phyloP scores from a whole-genome alignment of 2,113 vertebrate genomes.

The Serinus canaria region DNA sequence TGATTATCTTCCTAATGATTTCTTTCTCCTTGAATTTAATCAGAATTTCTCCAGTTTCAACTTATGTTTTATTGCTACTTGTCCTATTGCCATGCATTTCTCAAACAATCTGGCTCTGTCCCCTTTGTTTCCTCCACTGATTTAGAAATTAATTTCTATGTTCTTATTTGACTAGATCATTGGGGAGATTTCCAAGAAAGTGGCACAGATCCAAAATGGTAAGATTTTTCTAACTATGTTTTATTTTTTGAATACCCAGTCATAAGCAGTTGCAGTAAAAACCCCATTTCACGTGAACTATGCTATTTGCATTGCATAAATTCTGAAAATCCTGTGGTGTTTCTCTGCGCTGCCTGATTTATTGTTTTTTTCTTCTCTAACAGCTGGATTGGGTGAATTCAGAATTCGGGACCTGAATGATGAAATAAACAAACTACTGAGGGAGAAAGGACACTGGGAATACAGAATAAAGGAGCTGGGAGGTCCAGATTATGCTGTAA shows the following conservation, averaged over 20 bases:
- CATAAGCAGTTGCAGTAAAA: not conserved
- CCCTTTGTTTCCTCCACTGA: accelerated
- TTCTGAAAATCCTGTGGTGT: not conserved
- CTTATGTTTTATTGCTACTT: not conserved
- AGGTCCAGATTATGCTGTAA: slow-evolving; percentile 90
- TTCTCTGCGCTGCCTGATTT: not conserved
- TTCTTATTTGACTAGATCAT: slow-evolving; percentile 83
- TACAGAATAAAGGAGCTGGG: slow-evolving; percentile 92
- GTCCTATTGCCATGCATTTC: accelerated
- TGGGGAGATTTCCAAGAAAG: slow-evolving; percentile 97
- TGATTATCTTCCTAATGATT: not conserved
- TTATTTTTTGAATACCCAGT: not conserved
- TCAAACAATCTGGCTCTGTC: not conserved
- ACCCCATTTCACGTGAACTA: not conserved
- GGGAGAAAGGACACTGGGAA: slow-evolving; percentile 98
- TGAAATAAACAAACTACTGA: slow-evolving; percentile 97
- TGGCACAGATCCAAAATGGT: slow-evolving; percentile 98
- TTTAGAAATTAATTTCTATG: not conserved
- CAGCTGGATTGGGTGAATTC: slow-evolving; percentile 96
- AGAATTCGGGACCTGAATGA: slow-evolving; percentile 95
- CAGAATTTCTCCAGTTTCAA: not conserved
- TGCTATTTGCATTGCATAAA: not conserved
- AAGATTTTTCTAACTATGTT: slow-evolving; percentile 36
- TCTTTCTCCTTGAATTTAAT: not conserved
- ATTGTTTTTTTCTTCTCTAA: not conserved